Percentiles rank a stretch among this genome's conserved stretches.
Conservation (phyloP, 2,113 vertebrate genomes). For the Talpa occidentalis region DNA sequence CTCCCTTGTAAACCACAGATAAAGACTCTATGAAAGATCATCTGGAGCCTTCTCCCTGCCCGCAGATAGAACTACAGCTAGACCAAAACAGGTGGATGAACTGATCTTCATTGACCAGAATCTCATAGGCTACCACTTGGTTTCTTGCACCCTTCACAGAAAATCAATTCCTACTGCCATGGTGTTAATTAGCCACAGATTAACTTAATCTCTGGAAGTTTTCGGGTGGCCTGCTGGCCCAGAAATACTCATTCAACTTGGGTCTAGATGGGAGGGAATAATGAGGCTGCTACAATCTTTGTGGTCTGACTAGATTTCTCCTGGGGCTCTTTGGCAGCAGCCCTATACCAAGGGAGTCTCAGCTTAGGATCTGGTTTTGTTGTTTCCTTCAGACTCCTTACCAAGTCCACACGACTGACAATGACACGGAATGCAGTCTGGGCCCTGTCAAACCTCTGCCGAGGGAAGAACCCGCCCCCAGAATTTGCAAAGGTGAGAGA, state of each 20-base stretch:
- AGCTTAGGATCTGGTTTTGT: conserved; percentile 39
- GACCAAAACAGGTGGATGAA: neutral
- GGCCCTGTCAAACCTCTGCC: conserved; percentile 98
- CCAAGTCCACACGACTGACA: conserved; percentile 96
- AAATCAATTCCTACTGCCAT: neutral
- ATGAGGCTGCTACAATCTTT: neutral
- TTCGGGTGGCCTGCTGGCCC: neutral
- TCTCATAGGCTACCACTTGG: neutral
- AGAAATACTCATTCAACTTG: neutral
- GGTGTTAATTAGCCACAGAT: neutral
- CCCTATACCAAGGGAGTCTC: neutral
- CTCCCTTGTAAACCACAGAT: neutral
- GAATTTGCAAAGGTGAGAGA: conserved; percentile 95
- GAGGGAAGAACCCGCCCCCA: conserved; percentile 97
- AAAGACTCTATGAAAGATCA: neutral
- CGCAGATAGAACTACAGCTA: conserved; percentile 16
- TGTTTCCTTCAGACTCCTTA: conserved; percentile 91
- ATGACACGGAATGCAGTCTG: conserved; percentile 99
- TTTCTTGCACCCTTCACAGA: neutral
- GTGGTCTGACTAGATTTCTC: neutral
- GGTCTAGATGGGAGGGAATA: neutral
- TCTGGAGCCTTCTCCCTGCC: neutral
- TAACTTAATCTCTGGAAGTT: neutral
- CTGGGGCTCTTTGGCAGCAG: neutral
- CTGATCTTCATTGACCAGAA: neutral